These are phyloP conservation scores for Eulithis testata DNA, from an alignment of 2,888 invertebrate genomes.

Conservation along the genomic window DNA sequence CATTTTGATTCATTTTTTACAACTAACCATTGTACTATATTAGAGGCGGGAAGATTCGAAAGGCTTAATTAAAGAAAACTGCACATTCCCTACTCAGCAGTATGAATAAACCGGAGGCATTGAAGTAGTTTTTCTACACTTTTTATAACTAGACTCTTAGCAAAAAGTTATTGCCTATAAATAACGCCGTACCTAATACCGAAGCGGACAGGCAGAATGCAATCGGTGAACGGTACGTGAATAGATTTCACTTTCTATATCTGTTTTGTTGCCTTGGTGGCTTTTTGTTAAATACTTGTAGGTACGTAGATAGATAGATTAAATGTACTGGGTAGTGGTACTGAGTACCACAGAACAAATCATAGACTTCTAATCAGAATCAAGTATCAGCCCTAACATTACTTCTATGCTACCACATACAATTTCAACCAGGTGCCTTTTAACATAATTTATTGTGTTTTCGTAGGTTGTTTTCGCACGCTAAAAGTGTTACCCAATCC, in stretches of 20 bases:
- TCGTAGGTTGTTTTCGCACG: not conserved
- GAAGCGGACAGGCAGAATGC: slow-evolving; percentile 49
- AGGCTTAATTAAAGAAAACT: no score
- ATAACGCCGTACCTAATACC: slow-evolving; percentile 38
- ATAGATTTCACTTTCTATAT: slow-evolving; percentile 78
- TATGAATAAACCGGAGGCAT: not conserved
- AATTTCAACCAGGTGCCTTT: not conserved
- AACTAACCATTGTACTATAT: no score
- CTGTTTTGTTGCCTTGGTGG: slow-evolving; percentile 64
- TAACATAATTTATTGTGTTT: no score
- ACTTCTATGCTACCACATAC: no score
- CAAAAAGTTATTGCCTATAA: slow-evolving; percentile 54
- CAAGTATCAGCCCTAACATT: no score
- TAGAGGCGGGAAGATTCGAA: no score
- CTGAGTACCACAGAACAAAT: no score
- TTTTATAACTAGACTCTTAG: slow-evolving; percentile 36
- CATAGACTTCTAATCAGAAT: no score
- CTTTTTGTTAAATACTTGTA: slow-evolving; percentile 38
- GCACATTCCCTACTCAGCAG: no score
- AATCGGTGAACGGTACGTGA: slow-evolving; percentile 67
- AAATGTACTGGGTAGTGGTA: no score
- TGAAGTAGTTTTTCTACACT: not conserved
- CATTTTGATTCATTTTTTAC: no score
- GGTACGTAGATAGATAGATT: not conserved
- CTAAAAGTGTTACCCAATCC: not conserved